These are phyloP conservation scores for Bathynomus jamesi DNA, from an alignment of 1,140 invertebrate species.

Conservation along the genomic window DNA sequence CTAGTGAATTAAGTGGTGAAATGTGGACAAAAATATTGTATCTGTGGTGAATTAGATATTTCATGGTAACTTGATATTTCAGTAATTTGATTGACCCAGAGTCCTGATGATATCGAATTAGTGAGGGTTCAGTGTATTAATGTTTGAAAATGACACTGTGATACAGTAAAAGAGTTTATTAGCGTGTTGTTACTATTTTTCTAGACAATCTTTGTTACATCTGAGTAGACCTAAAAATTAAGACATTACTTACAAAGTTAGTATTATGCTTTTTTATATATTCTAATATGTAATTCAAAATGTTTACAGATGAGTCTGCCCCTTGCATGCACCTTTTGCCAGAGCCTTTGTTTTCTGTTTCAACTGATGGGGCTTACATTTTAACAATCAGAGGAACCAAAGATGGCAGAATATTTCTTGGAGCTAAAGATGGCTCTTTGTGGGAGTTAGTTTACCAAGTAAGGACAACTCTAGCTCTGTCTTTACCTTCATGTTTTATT, in stretches of 20 bases:
- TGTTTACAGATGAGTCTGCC: conserved; percentile 32
- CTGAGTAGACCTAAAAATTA: no score
- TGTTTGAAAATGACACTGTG: no score
- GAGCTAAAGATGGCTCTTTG: conserved; percentile 85
- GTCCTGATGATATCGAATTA: no score
- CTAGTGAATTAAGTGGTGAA: no score
- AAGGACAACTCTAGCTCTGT: conserved; percentile 45
- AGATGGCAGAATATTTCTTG: conserved; percentile 87
- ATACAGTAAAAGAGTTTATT: no score
- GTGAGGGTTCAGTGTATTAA: no score
- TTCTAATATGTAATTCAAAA: conserved; percentile 49
- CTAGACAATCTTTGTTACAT: no score
- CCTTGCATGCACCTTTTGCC: conserved; percentile 85
- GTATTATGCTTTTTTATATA: conserved; percentile 22
- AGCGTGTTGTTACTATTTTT: no score
- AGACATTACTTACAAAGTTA: neutral
- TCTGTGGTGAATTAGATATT: no score
- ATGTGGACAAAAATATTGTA: no score
- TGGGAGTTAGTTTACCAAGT: conserved; percentile 83
- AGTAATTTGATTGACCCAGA: no score
- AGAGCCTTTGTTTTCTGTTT: conserved; percentile 84
- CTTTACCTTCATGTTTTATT: conserved; percentile 3
- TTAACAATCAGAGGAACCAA: conserved; percentile 70
- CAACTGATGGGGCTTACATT: conserved; percentile 84
- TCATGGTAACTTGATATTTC: no score